Percentiles rank a stretch among this genome's conserved stretches.
These are phyloP conservation scores for Oryzias curvinotus DNA, from an alignment of 2,113 vertebrate genomes.

Conservation along the genomic window DNA sequence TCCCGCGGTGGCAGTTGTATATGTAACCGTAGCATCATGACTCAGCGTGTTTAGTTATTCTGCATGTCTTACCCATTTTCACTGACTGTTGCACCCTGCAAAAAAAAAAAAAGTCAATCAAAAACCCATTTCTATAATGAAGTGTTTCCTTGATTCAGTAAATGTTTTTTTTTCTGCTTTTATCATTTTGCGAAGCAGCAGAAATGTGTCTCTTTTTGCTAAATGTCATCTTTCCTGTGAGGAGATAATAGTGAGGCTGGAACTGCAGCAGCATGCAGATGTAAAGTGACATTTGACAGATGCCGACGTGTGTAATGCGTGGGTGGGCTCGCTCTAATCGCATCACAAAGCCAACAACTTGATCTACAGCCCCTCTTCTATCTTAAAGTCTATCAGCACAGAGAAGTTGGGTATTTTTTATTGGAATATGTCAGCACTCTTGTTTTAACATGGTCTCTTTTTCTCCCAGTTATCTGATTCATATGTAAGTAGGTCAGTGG, in stretches of 20 bases:
- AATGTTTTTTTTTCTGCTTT: too few species aligned
- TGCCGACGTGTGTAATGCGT: conserved; percentile 3
- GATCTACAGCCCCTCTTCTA: conserved; percentile 33
- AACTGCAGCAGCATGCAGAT: conserved; percentile 1
- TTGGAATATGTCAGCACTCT: conserved; percentile 45
- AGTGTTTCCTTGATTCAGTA: too few species aligned
- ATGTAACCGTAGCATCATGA: too few species aligned
- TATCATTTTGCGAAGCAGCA: too few species aligned
- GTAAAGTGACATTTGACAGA: not conserved
- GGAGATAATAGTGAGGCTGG: not conserved
- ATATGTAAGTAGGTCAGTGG: conserved; percentile 73
- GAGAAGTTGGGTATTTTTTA: conserved; percentile 54
- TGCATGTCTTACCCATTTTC: too few species aligned
- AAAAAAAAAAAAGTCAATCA: too few species aligned
- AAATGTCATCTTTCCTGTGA: conserved; percentile 2
- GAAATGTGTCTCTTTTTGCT: not conserved
- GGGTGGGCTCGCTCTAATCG: conserved; percentile 41
- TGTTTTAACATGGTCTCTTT: conserved; percentile 39
- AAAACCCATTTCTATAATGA: too few species aligned
- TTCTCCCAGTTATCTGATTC: conserved; percentile 62
- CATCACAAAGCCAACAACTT: conserved; percentile 35
- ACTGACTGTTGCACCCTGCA: too few species aligned
- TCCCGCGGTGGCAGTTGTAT: too few species aligned
- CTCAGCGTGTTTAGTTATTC: too few species aligned
- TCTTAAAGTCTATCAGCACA: conserved; percentile 41